These are phyloP conservation scores for Helobdella robusta DNA, from an alignment of 2,888 invertebrate genomes.

Conservation along the genomic window DNA sequence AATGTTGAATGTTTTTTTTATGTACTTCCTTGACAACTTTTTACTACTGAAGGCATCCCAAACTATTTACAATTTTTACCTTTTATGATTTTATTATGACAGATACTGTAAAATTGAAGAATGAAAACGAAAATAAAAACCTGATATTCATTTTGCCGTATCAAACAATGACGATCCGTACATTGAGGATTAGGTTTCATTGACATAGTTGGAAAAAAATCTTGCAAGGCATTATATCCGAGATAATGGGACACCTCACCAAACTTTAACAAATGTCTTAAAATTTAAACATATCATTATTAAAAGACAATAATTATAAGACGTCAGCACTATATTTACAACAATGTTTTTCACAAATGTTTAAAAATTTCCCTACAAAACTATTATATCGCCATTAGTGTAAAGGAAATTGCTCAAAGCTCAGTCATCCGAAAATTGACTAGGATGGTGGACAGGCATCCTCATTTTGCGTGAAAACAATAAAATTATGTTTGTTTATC, in stretches of 20 bases:
- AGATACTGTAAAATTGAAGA: too few relatives aligned
- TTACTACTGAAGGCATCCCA: too few relatives aligned
- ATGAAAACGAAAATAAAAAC: too few relatives aligned
- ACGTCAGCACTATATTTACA: not conserved
- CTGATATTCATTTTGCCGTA: conserved; percentile 50
- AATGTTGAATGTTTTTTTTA: too few relatives aligned
- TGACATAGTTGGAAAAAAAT: conserved; percentile 89
- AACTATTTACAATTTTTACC: too few relatives aligned
- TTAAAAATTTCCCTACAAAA: not conserved
- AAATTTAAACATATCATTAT: not conserved
- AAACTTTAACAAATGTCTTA: conserved; percentile 74
- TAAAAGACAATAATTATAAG: too few relatives aligned
- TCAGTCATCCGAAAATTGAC: too few relatives aligned
- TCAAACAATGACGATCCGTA: conserved; percentile 67
- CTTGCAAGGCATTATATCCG: conserved; percentile 89
- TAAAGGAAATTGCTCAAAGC: not conserved
- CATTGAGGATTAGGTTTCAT: conserved; percentile 84
- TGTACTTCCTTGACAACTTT: too few relatives aligned
- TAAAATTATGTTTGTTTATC: too few relatives aligned
- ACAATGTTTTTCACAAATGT: not conserved
- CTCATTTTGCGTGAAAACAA: too few relatives aligned
- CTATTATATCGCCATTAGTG: not conserved
- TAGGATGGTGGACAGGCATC: too few relatives aligned
- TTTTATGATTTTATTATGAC: too few relatives aligned
- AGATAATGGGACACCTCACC: conserved; percentile 84